These are phyloP conservation scores for Diuraphis noxia DNA, from an alignment of 1,140 invertebrate species.

Conservation along the genomic window DNA sequence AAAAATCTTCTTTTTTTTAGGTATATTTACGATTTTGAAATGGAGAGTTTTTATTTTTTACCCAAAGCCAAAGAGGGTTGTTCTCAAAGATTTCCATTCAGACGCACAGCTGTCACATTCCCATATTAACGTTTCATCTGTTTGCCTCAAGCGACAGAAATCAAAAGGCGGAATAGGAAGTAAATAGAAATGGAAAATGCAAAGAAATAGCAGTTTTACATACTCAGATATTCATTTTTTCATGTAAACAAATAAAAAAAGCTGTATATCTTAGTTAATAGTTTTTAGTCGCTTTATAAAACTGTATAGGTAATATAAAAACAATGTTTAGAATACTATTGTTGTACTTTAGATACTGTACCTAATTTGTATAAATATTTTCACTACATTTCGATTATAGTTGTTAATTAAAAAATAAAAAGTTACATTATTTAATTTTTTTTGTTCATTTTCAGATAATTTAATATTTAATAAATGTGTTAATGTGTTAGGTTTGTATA, in stretches of 20 bases:
- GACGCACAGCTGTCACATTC: conserved; percentile 42
- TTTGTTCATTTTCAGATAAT: neutral
- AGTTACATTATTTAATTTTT: neutral
- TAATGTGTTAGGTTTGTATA: neutral
- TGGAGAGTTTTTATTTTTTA: conserved; percentile 25
- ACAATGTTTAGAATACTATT: neutral
- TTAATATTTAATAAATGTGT: neutral
- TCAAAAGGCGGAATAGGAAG: conserved; percentile 20
- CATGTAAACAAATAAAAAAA: neutral
- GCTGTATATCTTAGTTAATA: neutral
- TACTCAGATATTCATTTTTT: conserved; percentile 9
- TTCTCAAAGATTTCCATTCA: conserved; percentile 30
- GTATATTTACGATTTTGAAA: conserved; percentile 20
- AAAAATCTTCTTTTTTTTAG: neutral
- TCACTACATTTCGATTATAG: too few relatives aligned
- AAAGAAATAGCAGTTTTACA: conserved; percentile 12
- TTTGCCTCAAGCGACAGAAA: conserved; percentile 33
- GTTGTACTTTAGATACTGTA: neutral
- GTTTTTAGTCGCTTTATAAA: neutral
- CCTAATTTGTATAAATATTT: neutral
- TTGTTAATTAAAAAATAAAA: too few relatives aligned
- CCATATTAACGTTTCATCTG: conserved; percentile 53
- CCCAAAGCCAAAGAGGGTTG: conserved; percentile 31
- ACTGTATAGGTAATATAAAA: neutral
- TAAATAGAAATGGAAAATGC: conserved; percentile 26